Conservation (phyloP, 1,140 invertebrate species). For the Calliopsis andreniformis region DNA sequence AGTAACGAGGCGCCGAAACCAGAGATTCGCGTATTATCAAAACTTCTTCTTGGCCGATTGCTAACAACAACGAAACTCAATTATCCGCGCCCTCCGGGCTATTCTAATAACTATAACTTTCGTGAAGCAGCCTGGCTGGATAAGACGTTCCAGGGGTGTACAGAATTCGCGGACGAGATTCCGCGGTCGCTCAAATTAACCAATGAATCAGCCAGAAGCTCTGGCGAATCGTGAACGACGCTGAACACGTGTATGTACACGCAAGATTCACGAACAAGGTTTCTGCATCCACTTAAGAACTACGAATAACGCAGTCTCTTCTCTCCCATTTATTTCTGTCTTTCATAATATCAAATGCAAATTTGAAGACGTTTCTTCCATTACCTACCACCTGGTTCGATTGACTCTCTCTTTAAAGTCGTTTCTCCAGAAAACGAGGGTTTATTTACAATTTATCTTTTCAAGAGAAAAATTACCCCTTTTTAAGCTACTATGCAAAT, state of each 20-base stretch:
- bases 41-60: not conserved
- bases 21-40: not conserved
- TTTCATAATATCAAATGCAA: not conserved
- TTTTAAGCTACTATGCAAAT: no score
- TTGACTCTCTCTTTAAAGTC: no score
- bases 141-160: slow-evolving; percentile 10
- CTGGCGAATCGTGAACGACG: not conserved
- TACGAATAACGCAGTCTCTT: not conserved
- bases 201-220: slow-evolving; percentile 53
- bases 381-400: no score
- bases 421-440: no score
- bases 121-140: not conserved
- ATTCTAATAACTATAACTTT: slow-evolving; percentile 19
- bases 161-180: slow-evolving; percentile 32
- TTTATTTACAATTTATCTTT: no score
- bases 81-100: slow-evolving; percentile 21
- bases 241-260: not conserved
- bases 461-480: no score
- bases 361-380: no score
- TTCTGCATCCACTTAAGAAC: not conserved
- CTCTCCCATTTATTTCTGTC: not conserved
- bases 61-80: slow-evolving; percentile 43
- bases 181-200: slow-evolving; percentile 53
- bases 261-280: not conserved
- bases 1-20: not conserved